Evolutionary conservation across 2,888 invertebrate species (phyloP).

Genomic region (Andrena fulva): DNA sequence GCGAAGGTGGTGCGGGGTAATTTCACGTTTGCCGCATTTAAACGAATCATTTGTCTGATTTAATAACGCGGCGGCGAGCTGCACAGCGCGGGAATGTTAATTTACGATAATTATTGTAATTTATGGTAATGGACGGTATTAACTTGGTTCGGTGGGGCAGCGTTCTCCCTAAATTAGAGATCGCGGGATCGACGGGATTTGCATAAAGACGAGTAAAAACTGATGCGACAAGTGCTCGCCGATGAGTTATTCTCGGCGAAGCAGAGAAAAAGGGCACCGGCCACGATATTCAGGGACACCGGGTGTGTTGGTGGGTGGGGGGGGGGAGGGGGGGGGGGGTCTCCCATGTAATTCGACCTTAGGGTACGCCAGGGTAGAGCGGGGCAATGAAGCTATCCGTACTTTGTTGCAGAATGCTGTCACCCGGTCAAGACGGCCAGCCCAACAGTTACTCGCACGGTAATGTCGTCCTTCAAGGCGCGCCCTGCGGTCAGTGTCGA

Average conservation of each 20-base stretch:
- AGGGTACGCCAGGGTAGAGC: too few species aligned
- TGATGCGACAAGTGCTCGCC: conserved; percentile 8
- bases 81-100: conserved; percentile 20
- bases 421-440: conserved; percentile 76
- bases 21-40: conserved; percentile 24
- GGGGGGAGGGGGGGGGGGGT: background rate
- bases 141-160: conserved; percentile 9
- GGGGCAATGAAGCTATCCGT: conserved; percentile 3
- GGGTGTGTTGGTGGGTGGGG: background rate
- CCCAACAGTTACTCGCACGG: conserved; percentile 74
- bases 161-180: conserved; percentile 34
- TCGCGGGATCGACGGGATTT: conserved; percentile 26
- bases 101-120: conserved; percentile 54
- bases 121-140: conserved; percentile 51
- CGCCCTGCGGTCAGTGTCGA: conserved; percentile 83
- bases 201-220: conserved; percentile 31
- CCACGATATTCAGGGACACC: background rate
- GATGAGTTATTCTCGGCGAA: conserved; percentile 17
- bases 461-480: conserved; percentile 80
- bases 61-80: conserved; percentile 34
- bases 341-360: too few species aligned
- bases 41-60: conserved; percentile 50
- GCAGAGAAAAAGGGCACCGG: background rate
- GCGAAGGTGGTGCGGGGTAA: conserved; percentile 17
- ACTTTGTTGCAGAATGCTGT: conserved; percentile 80